Conservation (phyloP, 1,140 invertebrate genomes). For the Apis cerana region DNA sequence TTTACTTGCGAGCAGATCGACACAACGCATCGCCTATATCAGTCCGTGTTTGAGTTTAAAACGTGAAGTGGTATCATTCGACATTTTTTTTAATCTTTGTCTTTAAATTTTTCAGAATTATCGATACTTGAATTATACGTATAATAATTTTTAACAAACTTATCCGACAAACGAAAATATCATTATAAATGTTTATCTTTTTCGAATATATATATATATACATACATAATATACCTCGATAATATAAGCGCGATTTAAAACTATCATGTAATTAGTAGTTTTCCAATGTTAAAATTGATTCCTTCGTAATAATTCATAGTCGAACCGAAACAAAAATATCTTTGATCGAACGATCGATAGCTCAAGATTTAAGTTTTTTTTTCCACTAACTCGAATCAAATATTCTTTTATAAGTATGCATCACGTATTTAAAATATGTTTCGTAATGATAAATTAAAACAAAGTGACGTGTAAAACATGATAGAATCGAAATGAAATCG, state of each 20-base stretch:
- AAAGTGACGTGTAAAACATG: background rate
- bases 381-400: background rate
- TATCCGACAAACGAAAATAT: background rate
- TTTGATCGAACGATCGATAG: conserved; percentile 16
- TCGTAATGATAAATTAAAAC: background rate
- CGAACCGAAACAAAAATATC: background rate
- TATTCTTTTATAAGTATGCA: background rate
- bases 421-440: background rate
- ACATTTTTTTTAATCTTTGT: background rate
- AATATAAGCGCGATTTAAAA: background rate
- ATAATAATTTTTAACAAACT: background rate
- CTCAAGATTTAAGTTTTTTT: background rate
- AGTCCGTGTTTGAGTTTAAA: conserved; percentile 12
- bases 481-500: background rate
- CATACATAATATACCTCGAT: background rate
- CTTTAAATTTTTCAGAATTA: background rate
- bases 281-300: background rate
- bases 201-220: too few relatives aligned
- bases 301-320: background rate
- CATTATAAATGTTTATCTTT: background rate
- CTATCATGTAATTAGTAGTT: too few relatives aligned
- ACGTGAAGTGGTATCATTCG: conserved; percentile 29
- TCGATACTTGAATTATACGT: background rate
- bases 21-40: conserved; percentile 33
- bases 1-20: conserved; percentile 39